Conservation (phyloP, 1,140 invertebrate genomes). For the Centruroides vittatus region DNA sequence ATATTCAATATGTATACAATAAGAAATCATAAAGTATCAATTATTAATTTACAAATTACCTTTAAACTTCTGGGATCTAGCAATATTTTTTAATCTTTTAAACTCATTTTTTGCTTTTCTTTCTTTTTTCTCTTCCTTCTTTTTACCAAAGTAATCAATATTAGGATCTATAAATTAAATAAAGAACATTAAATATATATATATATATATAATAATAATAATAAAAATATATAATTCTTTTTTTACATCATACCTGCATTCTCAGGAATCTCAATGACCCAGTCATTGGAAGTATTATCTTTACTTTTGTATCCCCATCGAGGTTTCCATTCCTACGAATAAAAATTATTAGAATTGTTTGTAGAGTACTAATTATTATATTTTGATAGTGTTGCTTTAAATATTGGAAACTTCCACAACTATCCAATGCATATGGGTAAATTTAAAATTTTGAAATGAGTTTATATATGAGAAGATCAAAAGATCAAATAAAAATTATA, state of each 20-base stretch:
- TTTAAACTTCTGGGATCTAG: slow-evolving; percentile 52
- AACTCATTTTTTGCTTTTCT: slow-evolving; percentile 89
- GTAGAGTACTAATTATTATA: too few relatives aligned
- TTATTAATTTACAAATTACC: not conserved
- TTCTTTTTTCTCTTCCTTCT: slow-evolving; percentile 63
- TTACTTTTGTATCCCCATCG: slow-evolving; percentile 62
- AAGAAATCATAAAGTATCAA: too few relatives aligned
- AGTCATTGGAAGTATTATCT: slow-evolving; percentile 71
- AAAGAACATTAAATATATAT: too few relatives aligned
- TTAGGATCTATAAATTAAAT: slow-evolving; percentile 47
- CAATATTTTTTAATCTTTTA: slow-evolving; percentile 83
- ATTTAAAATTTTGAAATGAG: too few relatives aligned
- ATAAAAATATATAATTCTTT: not conserved
- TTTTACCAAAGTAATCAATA: slow-evolving; percentile 76
- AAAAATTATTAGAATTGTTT: too few relatives aligned
- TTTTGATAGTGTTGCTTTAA: too few relatives aligned
- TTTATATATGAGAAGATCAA: too few relatives aligned
- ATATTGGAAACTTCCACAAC: too few relatives aligned
- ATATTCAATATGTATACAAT: too few relatives aligned
- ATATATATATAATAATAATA: too few relatives aligned
- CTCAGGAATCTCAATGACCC: slow-evolving; percentile 80
- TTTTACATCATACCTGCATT: slow-evolving; percentile 39
- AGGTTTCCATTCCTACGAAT: slow-evolving; percentile 73
- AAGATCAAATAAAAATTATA: too few relatives aligned
- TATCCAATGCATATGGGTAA: too few relatives aligned